These are phyloP conservation scores for Drosophila testacea DNA, from an alignment of 2,888 invertebrate genomes.

Conservation along the genomic window DNA sequence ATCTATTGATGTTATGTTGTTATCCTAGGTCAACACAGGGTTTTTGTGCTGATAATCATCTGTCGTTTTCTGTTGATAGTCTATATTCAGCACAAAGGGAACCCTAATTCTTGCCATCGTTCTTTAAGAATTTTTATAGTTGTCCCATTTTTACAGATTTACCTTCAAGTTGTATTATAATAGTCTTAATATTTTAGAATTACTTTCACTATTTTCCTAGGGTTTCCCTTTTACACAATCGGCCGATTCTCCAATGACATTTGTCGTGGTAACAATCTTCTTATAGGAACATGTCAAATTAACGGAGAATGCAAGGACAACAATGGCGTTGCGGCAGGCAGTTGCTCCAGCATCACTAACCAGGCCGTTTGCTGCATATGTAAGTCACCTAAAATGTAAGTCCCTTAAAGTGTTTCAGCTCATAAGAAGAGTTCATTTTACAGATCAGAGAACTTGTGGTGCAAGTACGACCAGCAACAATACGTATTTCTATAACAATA, in stretches of 20 bases:
- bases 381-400: slow-evolving; percentile 85
- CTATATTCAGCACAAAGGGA: too few relatives aligned
- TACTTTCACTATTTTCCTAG: slow-evolving; percentile 74
- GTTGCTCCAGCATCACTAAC: slow-evolving; percentile 88
- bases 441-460: slow-evolving; percentile 91
- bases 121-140: too few relatives aligned
- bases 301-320: slow-evolving; percentile 90
- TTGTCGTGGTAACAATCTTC: slow-evolving; percentile 88
- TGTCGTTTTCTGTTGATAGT: too few relatives aligned
- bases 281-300: slow-evolving; percentile 92
- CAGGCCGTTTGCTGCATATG: slow-evolving; percentile 94
- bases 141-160: too few relatives aligned
- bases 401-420: not conserved
- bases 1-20: too few relatives aligned
- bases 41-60: too few relatives aligned
- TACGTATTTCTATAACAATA: slow-evolving; percentile 93
- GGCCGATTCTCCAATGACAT: slow-evolving; percentile 91
- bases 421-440: not conserved
- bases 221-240: slow-evolving; percentile 90
- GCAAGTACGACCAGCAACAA: slow-evolving; percentile 90
- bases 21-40: too few relatives aligned
- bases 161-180: too few relatives aligned
- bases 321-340: slow-evolving; percentile 90
- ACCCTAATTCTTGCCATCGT: too few relatives aligned
- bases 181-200: too few relatives aligned